These are phyloP conservation scores for Solenopsis fugax DNA, from an alignment of 1,140 invertebrate species.

Conservation along the genomic window DNA sequence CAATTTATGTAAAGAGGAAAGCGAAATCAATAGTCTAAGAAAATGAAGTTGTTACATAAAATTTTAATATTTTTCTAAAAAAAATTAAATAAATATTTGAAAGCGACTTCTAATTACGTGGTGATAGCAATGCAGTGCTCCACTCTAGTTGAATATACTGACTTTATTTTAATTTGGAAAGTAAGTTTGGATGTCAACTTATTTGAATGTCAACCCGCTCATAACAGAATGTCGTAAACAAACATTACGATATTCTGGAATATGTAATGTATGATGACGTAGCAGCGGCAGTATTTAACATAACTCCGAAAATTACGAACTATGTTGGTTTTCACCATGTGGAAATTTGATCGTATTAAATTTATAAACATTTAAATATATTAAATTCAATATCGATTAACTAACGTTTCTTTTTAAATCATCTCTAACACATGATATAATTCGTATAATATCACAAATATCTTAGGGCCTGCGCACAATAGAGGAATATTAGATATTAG, in stretches of 20 bases:
- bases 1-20: neutral
- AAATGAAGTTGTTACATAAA: neutral
- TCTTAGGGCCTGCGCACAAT: no score
- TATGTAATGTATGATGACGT: neutral
- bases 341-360: neutral
- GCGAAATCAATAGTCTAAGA: neutral
- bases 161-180: neutral
- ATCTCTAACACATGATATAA: no score
- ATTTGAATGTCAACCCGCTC: neutral
- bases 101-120: neutral
- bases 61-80: neutral
- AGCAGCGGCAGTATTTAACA: neutral
- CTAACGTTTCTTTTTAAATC: neutral
- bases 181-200: neutral
- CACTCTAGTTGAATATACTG: neutral
- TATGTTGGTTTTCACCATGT: neutral
- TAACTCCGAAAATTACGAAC: neutral
- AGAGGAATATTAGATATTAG: no score
- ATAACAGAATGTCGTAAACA: neutral
- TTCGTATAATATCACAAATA: no score
- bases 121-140: neutral
- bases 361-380: neutral
- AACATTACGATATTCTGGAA: neutral
- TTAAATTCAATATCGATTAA: neutral
- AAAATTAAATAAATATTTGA: neutral